Conservation (phyloP, 2,797 vertebrate species). For the Phoeniculus purpureus region DNA sequence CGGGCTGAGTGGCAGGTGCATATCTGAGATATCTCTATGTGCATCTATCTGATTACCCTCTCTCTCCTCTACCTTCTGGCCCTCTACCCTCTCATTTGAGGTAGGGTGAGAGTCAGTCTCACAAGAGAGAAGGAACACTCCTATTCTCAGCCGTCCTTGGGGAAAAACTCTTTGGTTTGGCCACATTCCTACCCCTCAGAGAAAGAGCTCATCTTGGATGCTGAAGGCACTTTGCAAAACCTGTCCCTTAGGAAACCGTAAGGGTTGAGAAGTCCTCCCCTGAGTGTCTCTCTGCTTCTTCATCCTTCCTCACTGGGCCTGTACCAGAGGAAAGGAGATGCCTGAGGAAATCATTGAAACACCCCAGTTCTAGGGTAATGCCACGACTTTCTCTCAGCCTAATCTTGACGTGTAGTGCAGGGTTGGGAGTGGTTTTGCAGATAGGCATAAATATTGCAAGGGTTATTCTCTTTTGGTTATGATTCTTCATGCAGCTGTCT, state of each 20-base stretch:
- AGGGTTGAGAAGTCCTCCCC: not conserved
- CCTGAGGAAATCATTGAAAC: not conserved
- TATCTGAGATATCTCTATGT: conserved; percentile 51
- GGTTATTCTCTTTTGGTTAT: not conserved
- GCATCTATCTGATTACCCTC: conserved; percentile 54
- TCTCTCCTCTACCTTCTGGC: not conserved
- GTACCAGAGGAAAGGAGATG: not conserved
- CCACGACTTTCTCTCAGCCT: not conserved
- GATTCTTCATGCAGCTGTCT: not conserved
- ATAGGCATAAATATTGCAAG: not conserved
- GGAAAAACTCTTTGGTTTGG: not conserved
- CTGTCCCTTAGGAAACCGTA: not conserved
- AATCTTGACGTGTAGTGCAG: not conserved
- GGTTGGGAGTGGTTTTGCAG: not conserved
- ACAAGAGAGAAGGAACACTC: not conserved
- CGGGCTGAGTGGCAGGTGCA: conserved; percentile 52
- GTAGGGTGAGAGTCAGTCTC: not conserved
- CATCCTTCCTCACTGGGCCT: not conserved
- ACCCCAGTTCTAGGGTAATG: not conserved
- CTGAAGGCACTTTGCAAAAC: not conserved
- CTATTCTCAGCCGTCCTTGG: not conserved
- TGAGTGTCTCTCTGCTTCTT: not conserved
- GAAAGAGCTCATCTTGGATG: not conserved
- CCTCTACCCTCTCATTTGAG: not conserved
- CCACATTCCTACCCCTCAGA: not conserved